A percentile compares a stretch with the other conserved stretches of the same genome.
phyloP scores from a whole-genome alignment of 2,797 vertebrate species.

The Pelodytes ibericus region DNA sequence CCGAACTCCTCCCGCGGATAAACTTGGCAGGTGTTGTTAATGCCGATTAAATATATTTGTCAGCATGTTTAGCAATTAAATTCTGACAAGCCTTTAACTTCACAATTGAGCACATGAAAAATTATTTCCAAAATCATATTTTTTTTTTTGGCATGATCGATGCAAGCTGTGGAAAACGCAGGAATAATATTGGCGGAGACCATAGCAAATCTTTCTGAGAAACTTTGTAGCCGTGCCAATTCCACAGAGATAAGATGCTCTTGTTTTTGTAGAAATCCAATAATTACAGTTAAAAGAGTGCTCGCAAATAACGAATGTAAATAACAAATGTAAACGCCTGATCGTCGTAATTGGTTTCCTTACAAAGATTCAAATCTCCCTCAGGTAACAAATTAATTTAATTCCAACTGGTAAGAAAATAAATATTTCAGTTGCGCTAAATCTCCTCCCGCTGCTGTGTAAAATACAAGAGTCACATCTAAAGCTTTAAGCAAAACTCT shows the following conservation, averaged over 20 bases:
- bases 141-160: slow-evolving; percentile 3
- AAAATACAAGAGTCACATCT: too few species aligned
- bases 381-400: slow-evolving; percentile 24
- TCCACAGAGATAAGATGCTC: background rate
- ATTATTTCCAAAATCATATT: slow-evolving; percentile 21
- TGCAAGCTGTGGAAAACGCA: background rate
- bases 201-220: background rate
- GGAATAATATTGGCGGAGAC: background rate
- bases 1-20: background rate
- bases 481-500: too few species aligned
- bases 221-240: background rate
- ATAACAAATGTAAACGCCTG: slow-evolving; percentile 23
- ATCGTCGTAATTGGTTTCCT: slow-evolving; percentile 23
- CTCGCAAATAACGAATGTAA: slow-evolving; percentile 7
- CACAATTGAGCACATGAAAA: background rate
- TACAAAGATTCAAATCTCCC: slow-evolving; percentile 27
- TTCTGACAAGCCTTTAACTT: background rate
- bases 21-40: slow-evolving; percentile 2
- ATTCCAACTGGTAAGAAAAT: slow-evolving; percentile 6
- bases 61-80: slow-evolving; percentile 24
- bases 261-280: slow-evolving; percentile 10
- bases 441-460: background rate
- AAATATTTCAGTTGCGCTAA: slow-evolving; percentile 4
- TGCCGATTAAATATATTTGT: background rate
- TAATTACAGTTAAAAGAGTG: slow-evolving; percentile 10